These are phyloP conservation scores for Mixornis gularis DNA, from an alignment of 2,113 vertebrate genomes.

Conservation along the genomic window DNA sequence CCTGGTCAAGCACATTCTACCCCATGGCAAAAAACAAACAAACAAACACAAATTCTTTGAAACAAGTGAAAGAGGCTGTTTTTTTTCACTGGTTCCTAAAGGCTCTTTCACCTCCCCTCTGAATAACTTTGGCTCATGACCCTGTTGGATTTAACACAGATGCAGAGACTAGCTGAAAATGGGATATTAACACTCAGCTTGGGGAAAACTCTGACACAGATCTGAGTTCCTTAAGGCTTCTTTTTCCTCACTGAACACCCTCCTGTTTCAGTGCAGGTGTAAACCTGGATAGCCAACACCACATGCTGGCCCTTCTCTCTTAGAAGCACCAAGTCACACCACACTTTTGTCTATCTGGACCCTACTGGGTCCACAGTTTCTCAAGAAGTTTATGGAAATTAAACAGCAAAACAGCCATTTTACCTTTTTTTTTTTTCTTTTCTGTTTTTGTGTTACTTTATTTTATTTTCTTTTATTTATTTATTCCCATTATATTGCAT, in stretches of 20 bases:
- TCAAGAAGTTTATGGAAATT: not conserved
- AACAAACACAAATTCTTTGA: not conserved
- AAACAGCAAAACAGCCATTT: not conserved
- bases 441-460: rapidly evolving
- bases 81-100: not conserved
- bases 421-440: not conserved
- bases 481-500: not conserved
- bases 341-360: not conserved
- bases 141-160: not conserved
- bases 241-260: not conserved
- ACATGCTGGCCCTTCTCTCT: not conserved
- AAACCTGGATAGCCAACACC: not conserved
- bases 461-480: not conserved
- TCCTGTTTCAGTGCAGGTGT: not conserved
- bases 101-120: not conserved
- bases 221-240: not conserved
- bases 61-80: not conserved
- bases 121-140: not conserved
- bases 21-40: not conserved
- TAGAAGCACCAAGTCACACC: not conserved
- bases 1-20: not conserved
- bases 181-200: not conserved
- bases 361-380: not conserved
- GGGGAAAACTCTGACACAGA: not conserved
- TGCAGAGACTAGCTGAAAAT: not conserved